phyloP scores from a whole-genome alignment of 2,888 invertebrate genomes.

The Stenchaetothrips biformis region DNA sequence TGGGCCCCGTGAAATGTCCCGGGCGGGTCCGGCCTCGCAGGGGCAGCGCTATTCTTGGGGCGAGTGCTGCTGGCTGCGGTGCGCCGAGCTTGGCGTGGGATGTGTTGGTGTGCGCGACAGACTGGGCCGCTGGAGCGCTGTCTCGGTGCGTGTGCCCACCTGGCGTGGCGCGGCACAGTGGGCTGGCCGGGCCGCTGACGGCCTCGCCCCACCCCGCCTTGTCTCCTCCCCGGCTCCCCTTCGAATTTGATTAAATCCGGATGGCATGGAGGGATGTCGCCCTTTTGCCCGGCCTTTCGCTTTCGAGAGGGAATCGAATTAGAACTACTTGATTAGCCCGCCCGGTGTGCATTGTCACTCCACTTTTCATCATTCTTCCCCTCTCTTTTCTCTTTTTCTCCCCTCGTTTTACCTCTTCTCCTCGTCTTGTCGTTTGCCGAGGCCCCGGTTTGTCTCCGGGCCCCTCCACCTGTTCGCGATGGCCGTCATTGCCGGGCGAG shows the following conservation, averaged over 20 bases:
- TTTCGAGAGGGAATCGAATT: not conserved
- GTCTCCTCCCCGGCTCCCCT: not conserved
- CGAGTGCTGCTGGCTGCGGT: not conserved
- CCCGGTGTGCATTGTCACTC: no score
- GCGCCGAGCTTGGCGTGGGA: not conserved
- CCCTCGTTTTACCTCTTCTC: slow-evolving; percentile 28
- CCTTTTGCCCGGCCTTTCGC: not conserved
- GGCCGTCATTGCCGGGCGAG: no score
- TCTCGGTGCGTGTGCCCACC: no score
- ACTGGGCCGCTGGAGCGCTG: not conserved
- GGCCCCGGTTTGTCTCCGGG: slow-evolving; percentile 27
- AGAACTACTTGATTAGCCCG: not conserved
- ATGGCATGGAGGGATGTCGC: not conserved
- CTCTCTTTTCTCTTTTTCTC: not conserved
- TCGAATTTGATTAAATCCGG: slow-evolving; percentile 11
- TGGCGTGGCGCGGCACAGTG: no score
- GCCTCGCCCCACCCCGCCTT: not conserved
- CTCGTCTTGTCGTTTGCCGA: slow-evolving; percentile 33
- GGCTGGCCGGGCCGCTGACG: not conserved
- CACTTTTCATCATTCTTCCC: not conserved
- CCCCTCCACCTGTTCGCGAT: no score
- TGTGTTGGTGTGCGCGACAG: not conserved
- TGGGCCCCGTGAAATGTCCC: not conserved
- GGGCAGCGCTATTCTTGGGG: slow-evolving; percentile 4
- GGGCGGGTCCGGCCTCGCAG: not conserved